Evolutionary conservation across 1,140 invertebrate species (phyloP).

Genomic region (Doryteuthis pealeii): DNA sequence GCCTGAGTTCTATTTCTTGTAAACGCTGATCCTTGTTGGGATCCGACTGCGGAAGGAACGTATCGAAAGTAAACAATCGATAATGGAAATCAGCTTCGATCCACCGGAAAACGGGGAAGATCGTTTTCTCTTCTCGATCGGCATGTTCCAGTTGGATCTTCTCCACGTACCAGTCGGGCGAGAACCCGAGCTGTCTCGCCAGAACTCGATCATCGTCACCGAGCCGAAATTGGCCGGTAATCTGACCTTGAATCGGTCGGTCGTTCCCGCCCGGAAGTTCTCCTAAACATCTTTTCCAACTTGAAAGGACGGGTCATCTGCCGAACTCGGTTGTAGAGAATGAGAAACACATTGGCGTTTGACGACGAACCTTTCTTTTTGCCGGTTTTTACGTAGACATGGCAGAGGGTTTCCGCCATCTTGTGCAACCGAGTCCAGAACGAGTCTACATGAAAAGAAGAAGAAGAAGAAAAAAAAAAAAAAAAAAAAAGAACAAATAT

Average conservation of each 20-base stretch:
- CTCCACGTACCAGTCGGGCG: conserved; percentile 41
- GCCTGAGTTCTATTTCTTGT: conserved; percentile 45
- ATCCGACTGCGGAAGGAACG: conserved; percentile 52
- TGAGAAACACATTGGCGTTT: conserved; percentile 15
- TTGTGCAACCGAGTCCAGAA: too few species aligned
- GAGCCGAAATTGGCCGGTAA: not conserved
- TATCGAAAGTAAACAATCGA: conserved; percentile 44
- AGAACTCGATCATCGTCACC: not conserved
- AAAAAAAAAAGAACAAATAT: too few species aligned
- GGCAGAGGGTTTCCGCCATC: too few species aligned
- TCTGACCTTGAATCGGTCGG: not conserved
- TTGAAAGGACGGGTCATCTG: not conserved
- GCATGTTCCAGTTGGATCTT: conserved; percentile 26
- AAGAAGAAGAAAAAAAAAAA: too few species aligned
- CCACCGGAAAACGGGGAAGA: conserved; percentile 46
- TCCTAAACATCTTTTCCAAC: not conserved
- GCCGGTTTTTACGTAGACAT: conserved; percentile 13
- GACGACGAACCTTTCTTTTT: conserved; percentile 4
- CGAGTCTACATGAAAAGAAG: too few species aligned
- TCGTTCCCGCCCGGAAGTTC: not conserved
- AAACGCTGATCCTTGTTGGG: conserved; percentile 33
- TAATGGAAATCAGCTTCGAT: conserved; percentile 41
- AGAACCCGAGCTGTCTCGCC: conserved; percentile 26
- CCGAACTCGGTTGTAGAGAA: not conserved
- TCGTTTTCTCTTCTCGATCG: not conserved